Evolutionary conservation across 2,113 vertebrate species (phyloP), one percentile per base, ranked within the genome.

Genomic region (Steatornis caripensis): DNA sequence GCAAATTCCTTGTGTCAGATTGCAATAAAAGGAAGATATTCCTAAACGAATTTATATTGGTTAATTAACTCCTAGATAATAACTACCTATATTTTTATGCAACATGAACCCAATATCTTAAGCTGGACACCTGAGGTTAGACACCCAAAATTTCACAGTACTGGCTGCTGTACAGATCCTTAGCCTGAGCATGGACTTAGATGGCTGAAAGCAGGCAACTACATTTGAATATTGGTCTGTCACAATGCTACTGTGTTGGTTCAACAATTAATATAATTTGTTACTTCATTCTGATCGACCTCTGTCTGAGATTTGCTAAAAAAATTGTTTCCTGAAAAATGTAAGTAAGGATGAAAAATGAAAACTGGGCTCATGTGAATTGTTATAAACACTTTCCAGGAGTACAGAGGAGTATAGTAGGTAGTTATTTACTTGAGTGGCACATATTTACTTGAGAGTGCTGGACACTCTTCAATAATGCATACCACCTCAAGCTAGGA

Each of bases 391-490:
- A 66, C 41, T 62, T 7, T 7, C n/a, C 26, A 61, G 24, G 57
- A 85, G 10, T 61, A 69, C 36, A 90, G 79, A 77, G 9, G 6
- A 72, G 22, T 45, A n/a, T 2, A 83, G 64, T 54, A 54, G 12
- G 3, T 41, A 83, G 58, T 68, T 71, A 82, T 84, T 90, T 95
- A 87, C 87, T 72, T 80, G 82, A 93, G 55, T 58, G 58, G 51
- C 82, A 92, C 49, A 39, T 79, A 89, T 86, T 96, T 93, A 53
- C 64, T 93, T 86, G 55, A 86, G 37, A 81, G 43, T 2, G 6
- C 46, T 90, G 93, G 95, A 90, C 85, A 64, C 34, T 89, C 85
- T 90, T 96, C 78, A 96, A 92, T 97, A 97, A 97, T 95, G 69
- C 72, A 95, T 88, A 66, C 13, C n/a, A 77, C 76, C 60, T 90